Evolutionary conservation across 2,888 invertebrate species (phyloP).

Genomic region (Phrixothrix hirtus): DNA sequence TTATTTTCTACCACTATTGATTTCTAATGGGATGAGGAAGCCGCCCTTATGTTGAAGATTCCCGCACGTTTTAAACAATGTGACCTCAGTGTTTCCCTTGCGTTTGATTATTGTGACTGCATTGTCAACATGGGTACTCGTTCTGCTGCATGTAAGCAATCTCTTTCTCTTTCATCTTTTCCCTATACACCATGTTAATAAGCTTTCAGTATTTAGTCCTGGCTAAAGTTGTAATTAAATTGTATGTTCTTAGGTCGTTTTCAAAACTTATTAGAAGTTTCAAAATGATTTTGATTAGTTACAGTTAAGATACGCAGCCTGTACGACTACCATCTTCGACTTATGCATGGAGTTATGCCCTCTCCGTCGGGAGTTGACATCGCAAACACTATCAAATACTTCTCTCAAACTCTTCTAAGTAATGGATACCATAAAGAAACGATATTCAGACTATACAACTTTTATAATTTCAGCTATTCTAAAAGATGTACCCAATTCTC

Average conservation of each 20-base stretch:
- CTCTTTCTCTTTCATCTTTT: constrained; percentile 35
- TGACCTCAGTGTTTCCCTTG: constrained; percentile 59
- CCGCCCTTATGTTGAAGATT: constrained; percentile 59
- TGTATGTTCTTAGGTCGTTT: too few relatives aligned
- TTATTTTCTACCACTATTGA: constrained; percentile 55
- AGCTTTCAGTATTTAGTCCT: constrained; percentile 6
- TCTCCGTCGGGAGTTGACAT: constrained; percentile 94
- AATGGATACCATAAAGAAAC: too few relatives aligned
- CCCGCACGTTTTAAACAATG: constrained; percentile 60
- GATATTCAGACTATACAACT: too few relatives aligned
- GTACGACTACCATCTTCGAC: constrained; percentile 92
- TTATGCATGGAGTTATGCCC: constrained; percentile 88
- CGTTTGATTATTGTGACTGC: constrained; percentile 60
- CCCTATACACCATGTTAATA: constrained; percentile 15
- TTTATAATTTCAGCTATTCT: constrained; percentile 72
- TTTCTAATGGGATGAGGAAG: constrained; percentile 56
- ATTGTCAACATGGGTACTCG: constrained; percentile 84
- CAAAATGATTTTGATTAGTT: too few relatives aligned
- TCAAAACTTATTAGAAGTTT: too few relatives aligned
- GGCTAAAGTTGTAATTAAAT: too few relatives aligned
- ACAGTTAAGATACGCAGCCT: constrained; percentile 97
- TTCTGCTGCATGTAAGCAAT: constrained; percentile 87
- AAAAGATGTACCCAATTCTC: constrained; percentile 94
- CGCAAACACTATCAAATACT: constrained; percentile 96
- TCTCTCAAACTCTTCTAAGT: constrained; percentile 96